Evolutionary conservation across 2,113 vertebrate species (phyloP), one percentile per base, ranked within the genome.

Genomic region (Actinemys pallida): DNA sequence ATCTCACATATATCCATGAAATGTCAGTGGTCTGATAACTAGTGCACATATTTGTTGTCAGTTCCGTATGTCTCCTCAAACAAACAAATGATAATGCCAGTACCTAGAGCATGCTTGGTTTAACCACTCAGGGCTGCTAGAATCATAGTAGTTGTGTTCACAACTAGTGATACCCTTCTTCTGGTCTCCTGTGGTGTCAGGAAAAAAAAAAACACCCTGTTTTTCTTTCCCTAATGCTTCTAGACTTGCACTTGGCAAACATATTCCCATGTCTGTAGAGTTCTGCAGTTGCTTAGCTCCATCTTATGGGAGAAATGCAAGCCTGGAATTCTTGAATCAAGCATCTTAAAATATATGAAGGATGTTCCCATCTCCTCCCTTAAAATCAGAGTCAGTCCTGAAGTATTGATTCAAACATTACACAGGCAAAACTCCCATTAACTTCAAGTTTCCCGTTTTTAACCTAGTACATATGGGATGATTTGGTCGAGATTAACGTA

Each of bases 401-500:
- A 6, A 81, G 53, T 10, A 81, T 93, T 91, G 75, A 47, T 93
- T 94, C 59, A 94, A 49, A 42, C 89, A 86, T 89, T 83, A 83
- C 35, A 90, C 35, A 90, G 42, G 35, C 9, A 62, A 62, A 91
- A 86, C 27, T 47, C 81, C 50, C 50, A 79, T 87, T 90, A 81
- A 92, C 86, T 65, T 82, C 90, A 91, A 10, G 47, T 91, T 93
- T 19, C 4, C 90, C 80, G 85, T 89, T 89, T 87, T 93, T 91
- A 49, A 47, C 83, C 14, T 35, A 59, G 19, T 69, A 49, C 65
- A 93, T 94, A 19, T 87, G 69, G 7, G 20, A 49, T 86, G 16
- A 85, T 12, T 52, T 79, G 7, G 27, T 54, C 49, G 11, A 29
- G 29, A 53, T 86, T 4, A 90, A 81, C 1, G 11, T 75, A 83